Conservation (phyloP, 1,140 invertebrate species). For the Dryas iulia region DNA sequence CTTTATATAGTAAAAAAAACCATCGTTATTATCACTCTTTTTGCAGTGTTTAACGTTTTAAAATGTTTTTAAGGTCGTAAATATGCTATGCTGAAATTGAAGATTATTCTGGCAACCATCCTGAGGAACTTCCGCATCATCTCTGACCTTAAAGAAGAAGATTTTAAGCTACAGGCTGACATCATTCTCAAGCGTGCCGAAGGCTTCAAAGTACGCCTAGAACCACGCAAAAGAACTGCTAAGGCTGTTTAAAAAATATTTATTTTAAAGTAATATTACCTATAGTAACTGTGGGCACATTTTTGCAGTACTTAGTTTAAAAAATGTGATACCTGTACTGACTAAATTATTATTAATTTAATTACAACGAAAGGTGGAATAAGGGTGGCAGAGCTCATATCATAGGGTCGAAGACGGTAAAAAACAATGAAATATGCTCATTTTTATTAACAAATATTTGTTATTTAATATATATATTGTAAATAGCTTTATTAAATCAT, state of each 20-base stretch:
- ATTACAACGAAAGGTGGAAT: constrained; percentile 44
- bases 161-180: constrained; percentile 90
- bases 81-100: constrained; percentile 94
- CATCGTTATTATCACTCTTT: neutral
- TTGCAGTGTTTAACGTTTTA: neutral
- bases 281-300: constrained; percentile 35
- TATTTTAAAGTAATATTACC: constrained; percentile 28
- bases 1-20: neutral
- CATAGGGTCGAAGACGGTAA: constrained; percentile 41
- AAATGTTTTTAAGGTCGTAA: constrained; percentile 84
- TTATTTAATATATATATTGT: constrained; percentile 22
- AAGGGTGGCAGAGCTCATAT: constrained; percentile 53
- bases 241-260: constrained; percentile 50
- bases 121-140: constrained; percentile 90
- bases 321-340: constrained; percentile 60
- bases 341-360: constrained; percentile 63
- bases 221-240: constrained; percentile 81
- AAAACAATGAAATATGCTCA: neutral
- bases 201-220: constrained; percentile 87
- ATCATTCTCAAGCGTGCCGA: constrained; percentile 92
- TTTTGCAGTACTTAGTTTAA: constrained; percentile 41
- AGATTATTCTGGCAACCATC: constrained; percentile 92
- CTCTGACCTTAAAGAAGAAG: constrained; percentile 85
- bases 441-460: neutral
- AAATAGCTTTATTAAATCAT: neutral